These are phyloP conservation scores for Corythornis leucogaster DNA, from an alignment of 2,797 vertebrate genomes.

Conservation along the genomic window DNA sequence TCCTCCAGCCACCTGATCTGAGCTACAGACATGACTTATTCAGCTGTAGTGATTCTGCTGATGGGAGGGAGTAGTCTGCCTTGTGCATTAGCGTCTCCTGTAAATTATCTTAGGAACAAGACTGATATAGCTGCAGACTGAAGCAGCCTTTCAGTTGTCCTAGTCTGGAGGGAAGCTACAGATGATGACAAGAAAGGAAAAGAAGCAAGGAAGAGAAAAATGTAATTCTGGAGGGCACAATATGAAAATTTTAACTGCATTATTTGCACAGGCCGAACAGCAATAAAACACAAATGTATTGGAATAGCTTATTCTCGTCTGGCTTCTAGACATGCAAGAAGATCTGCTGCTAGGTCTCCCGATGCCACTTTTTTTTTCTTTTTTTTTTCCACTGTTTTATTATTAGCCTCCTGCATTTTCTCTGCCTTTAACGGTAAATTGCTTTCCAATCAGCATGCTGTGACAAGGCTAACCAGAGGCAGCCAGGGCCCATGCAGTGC, in stretches of 20 bases:
- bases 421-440: conserved; percentile 72
- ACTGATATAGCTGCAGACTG: not conserved
- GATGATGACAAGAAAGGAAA: not conserved
- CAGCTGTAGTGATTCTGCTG: conserved; percentile 11
- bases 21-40: conserved; percentile 6
- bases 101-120: conserved; percentile 38
- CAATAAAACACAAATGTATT: not conserved
- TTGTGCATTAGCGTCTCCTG: not conserved
- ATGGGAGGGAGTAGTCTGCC: not conserved
- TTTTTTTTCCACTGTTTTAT: not conserved
- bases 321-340: not conserved
- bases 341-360: not conserved
- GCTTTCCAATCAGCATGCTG: conserved; percentile 83
- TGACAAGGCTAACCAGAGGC: conserved; percentile 82
- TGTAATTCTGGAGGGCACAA: not conserved
- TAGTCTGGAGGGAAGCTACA: not conserved
- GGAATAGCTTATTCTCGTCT: not conserved
- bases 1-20: conserved; percentile 22
- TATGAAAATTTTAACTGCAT: conserved; percentile 1
- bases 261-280: not conserved
- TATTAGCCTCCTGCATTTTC: conserved; percentile 62
- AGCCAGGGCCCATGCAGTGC: conserved; percentile 78
- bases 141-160: conserved; percentile 8
- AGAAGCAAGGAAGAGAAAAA: not conserved
- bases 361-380: not conserved